Conservation (phyloP, 2,113 vertebrate genomes). For the Herpailurus yagouaroundi region DNA sequence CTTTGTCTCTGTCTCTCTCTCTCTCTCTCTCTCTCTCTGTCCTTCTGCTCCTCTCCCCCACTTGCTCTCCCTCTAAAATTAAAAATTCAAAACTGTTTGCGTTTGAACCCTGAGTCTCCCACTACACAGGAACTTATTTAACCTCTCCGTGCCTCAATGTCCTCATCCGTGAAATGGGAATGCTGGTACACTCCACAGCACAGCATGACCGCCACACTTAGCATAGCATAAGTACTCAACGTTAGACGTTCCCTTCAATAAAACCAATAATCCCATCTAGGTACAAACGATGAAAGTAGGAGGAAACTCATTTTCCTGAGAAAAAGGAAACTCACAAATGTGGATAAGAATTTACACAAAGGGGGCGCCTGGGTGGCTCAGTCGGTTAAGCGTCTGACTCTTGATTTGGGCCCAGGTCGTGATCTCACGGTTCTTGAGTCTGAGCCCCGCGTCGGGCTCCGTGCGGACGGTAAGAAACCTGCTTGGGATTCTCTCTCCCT, state of each 20-base stretch:
- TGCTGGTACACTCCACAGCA: background rate
- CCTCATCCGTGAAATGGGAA: background rate
- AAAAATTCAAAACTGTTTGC: background rate
- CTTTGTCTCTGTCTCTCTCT: too few relatives aligned
- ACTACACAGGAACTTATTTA: background rate
- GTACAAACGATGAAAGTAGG: background rate
- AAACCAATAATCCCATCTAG: background rate
- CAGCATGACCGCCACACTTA: background rate
- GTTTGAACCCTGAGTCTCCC: background rate
- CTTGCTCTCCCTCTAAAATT: too few relatives aligned
- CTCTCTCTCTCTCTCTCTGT: too few relatives aligned
- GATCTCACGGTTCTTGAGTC: too few relatives aligned
- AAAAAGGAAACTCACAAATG: background rate
- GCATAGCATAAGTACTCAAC: background rate
- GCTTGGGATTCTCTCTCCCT: too few relatives aligned
- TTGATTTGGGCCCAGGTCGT: too few relatives aligned
- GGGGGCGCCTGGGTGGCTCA: background rate
- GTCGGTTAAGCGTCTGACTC: too few relatives aligned
- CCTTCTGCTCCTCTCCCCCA: too few relatives aligned
- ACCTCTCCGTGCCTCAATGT: background rate
- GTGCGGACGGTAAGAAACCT: too few relatives aligned
- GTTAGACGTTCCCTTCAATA: slow-evolving; percentile 1
- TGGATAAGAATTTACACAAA: background rate
- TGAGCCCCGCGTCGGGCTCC: too few relatives aligned
- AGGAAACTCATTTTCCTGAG: background rate